Evolutionary conservation across 2,797 vertebrate genomes (phyloP), one percentile per base, ranked within the genome.

Genomic region (Microctenopoma lineatum): DNA sequence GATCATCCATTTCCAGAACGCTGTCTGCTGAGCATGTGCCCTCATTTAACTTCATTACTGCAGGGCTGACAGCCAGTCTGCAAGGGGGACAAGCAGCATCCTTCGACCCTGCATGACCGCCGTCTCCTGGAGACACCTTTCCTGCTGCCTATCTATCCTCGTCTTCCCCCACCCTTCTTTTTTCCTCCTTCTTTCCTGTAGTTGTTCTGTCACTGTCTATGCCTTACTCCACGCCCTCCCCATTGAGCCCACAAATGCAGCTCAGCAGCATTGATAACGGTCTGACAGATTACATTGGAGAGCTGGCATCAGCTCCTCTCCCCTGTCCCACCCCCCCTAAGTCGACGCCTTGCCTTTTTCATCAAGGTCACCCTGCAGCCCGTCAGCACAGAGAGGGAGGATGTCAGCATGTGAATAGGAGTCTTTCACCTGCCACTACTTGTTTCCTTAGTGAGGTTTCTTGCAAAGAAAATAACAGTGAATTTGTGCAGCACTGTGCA

Each of bases 21-120:
- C 51, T 66, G 80, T 84, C 78, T 70, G 53, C 64, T 10, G 55
- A 69, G 66, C 50, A 54, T 12, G 63, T 84, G 84, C 71, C 89
- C 87, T 92, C 91, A 92, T 94, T 95, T 93, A 93, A 89, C 90
- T 93, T 94, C 90, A 93, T 94, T 94, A 93, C 81, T 29, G 76
- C n/a, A 0, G 67, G 60, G 66, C 85, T 92, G 93, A 93, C 92
- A 93, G 90, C 77, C 67, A 38, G 73, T 57, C 61, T 73, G 74
- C 81, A 55, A 70, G 82, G 79, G 82, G 84, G 77, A 80, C 83
- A 80, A 88, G 83, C 68, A 66, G 77, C 76, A 77, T 87, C 77
- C 81, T 84, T 77, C 53, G 60, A 84, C 81, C 80, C 86, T 75
- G 46, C 66, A 4, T 69, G 80, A 79, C 78, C 63, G 46, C 81